phyloP scores from a whole-genome alignment of 2,113 vertebrate species.

The Nesogale talazaci region DNA sequence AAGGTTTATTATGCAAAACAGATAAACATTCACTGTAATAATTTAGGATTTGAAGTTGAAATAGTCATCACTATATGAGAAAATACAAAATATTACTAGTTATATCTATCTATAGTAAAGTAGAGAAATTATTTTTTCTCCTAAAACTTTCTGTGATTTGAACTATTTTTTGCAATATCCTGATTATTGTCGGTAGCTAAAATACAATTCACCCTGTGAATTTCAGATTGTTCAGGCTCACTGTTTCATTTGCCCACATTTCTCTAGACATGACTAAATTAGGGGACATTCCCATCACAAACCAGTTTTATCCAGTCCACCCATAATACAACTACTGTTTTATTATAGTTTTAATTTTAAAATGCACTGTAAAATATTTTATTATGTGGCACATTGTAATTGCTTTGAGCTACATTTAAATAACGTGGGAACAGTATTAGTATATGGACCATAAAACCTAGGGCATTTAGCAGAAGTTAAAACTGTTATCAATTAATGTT shows the following conservation, averaged over 20 bases:
- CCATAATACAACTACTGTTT: conserved; percentile 50
- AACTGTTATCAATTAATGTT: not conserved
- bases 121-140: not conserved
- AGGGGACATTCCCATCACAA: not conserved
- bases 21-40: not conserved
- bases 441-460: not conserved
- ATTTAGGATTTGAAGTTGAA: not conserved
- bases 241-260: conserved; percentile 44
- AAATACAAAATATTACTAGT: not conserved
- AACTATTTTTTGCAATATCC: conserved; percentile 46
- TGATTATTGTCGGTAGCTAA: conserved; percentile 50
- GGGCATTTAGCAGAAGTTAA: not conserved
- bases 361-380: conserved; percentile 42
- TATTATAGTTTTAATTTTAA: conserved; percentile 45
- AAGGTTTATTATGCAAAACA: not conserved
- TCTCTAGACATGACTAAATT: conserved; percentile 47
- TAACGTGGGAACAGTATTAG: conserved; percentile 4
- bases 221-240: conserved; percentile 41
- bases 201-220: conserved; percentile 6
- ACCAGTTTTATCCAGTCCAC: conserved; percentile 4
- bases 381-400: not conserved
- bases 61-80: not conserved
- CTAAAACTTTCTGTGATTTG: conserved; percentile 15
- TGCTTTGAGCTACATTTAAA: conserved; percentile 42
- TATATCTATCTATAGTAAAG: not conserved